Evolutionary conservation across 2,888 invertebrate genomes (phyloP), one percentile per base, ranked within the genome.

Genomic region (Tetropium fuscum): DNA sequence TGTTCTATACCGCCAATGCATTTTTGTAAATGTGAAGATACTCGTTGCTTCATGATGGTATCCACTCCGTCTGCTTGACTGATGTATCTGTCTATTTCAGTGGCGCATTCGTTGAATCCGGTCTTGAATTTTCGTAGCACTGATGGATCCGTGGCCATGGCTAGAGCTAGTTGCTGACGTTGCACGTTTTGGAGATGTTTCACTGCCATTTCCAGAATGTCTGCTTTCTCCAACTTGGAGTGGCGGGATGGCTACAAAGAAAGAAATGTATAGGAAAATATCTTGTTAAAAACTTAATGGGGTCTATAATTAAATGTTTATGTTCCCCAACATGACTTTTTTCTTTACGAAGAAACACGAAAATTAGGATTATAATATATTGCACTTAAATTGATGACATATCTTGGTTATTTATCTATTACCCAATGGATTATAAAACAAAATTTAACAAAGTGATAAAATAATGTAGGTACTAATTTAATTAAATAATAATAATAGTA

Each of bases 171-270:
- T 72, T 94, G 92, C 80, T 95, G 94, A 7, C 93, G 87, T 78
- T 97, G 93, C 13, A 97, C 87, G 63, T 77, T 80, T 81, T 95
- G 94, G 58, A 98, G 84, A 81, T 97, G 95, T 77, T 95, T 93
- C 48, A 97, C 97, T 0, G 97, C 96, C 94, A 97, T 94, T 83
- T 98, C 97, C 66, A 97, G 84, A 69, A 97, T 97, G 81, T 97
- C 97, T 3, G 97, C 97, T 81, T 98, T 97, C 80, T 97, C 97
- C 74, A 97, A 83, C 82, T 97, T 97, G 3, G 95, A 94, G 82
- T 97, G 97, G 73, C 96, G 87, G 19, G 95, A 92, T 43, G 96
- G 95, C 95, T 96, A 86, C 72, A 89, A 88, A 75, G 77, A 81
- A 71, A 47, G 32, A 18, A 19, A 43, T 10, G 19, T 47, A 44